A percentile compares a stretch with the other conserved stretches of the same genome.
Conservation (phyloP, 2,888 invertebrate species). For the Psylliodes chrysocephalus region DNA sequence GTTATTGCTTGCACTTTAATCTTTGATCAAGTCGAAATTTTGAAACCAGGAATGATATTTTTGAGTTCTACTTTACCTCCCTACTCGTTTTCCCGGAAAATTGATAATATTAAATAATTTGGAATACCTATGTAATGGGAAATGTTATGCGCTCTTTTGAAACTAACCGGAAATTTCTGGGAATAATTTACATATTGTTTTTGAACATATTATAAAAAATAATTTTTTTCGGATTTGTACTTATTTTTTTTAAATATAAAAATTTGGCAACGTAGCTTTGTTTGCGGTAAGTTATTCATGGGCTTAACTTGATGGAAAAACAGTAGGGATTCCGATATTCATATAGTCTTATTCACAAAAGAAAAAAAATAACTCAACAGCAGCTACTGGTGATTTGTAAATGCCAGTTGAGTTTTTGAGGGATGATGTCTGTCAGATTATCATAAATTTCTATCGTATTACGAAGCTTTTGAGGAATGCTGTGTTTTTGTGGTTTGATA, state of each 20-base stretch:
- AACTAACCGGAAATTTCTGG: no score
- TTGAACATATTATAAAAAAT: no score
- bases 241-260: neutral
- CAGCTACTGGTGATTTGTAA: constrained; percentile 49
- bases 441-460: constrained; percentile 20
- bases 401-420: constrained; percentile 41
- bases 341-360: constrained; percentile 32
- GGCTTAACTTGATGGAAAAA: constrained; percentile 29
- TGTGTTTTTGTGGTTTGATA: constrained; percentile 7
- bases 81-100: no score
- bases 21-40: no score
- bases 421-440: constrained; percentile 44
- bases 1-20: no score
- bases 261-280: constrained; percentile 22
- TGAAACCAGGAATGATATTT: no score
- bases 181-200: no score
- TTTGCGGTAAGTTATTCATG: constrained; percentile 1
- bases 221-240: no score
- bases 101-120: no score
- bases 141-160: no score
- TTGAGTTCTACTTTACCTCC: no score
- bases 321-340: constrained; percentile 41
- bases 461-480: constrained; percentile 23
- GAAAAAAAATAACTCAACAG: constrained; percentile 43
- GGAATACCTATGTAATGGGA: no score